Evolutionary conservation across 1,140 invertebrate species (phyloP).

Genomic region (Aradophagus sp.): DNA sequence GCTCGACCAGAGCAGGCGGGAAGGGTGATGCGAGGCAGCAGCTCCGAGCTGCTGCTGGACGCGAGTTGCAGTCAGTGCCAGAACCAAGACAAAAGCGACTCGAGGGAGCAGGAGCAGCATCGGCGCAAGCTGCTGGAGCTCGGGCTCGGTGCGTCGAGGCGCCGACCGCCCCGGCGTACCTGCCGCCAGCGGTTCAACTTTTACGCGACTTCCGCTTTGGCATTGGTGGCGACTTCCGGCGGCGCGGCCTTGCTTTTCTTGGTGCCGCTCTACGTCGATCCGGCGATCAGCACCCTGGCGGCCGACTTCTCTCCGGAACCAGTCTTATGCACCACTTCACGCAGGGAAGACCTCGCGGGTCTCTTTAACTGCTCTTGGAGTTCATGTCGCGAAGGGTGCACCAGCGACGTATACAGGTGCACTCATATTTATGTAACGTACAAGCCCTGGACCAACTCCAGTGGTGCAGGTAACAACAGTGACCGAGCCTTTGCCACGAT

Average conservation of each 20-base stretch:
- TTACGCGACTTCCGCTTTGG: constrained; percentile 86
- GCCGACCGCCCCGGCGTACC: constrained; percentile 78
- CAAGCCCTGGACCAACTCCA: constrained; percentile 69
- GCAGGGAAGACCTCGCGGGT: constrained; percentile 84
- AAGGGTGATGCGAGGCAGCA: constrained; percentile 83
- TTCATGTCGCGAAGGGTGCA: constrained; percentile 90
- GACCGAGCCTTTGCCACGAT: constrained; percentile 7
- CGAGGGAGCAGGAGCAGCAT: constrained; percentile 80
- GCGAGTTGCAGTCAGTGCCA: constrained; percentile 66
- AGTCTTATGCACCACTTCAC: constrained; percentile 84
- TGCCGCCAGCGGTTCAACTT: constrained; percentile 85
- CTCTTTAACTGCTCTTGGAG: constrained; percentile 90
- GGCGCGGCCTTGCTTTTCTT: constrained; percentile 89
- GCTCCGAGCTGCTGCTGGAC: constrained; percentile 88
- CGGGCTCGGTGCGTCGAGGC: constrained; percentile 76
- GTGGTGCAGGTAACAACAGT: constrained; percentile 35
- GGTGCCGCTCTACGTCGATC: constrained; percentile 91
- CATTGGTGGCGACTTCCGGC: constrained; percentile 85
- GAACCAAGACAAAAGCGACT: constrained; percentile 62
- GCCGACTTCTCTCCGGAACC: constrained; percentile 88
- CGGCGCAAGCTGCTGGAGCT: constrained; percentile 82
- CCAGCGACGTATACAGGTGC: constrained; percentile 89
- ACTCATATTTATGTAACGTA: constrained; percentile 90
- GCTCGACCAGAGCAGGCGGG: constrained; percentile 36
- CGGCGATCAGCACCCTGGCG: constrained; percentile 89